These are phyloP conservation scores for Macrosteles quadrilineatus DNA, from an alignment of 1,140 invertebrate genomes.

Conservation along the genomic window DNA sequence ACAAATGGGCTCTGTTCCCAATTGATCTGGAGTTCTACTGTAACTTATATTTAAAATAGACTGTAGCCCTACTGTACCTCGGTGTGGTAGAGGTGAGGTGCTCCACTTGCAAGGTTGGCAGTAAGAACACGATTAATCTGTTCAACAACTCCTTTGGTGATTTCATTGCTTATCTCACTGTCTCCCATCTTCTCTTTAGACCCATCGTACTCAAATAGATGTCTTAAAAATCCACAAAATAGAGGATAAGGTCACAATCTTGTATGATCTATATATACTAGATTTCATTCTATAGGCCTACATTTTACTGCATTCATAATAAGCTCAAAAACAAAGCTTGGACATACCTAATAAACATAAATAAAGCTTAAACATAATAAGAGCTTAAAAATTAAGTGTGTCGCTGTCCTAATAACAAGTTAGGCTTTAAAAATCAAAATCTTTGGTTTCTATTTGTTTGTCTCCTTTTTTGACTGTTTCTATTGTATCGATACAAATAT, in stretches of 20 bases:
- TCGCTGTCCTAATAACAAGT: no score
- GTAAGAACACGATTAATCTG: constrained; percentile 69
- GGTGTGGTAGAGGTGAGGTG: constrained; percentile 62
- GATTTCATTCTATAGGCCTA: background rate
- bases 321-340: constrained; percentile 30
- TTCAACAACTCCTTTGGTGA: constrained; percentile 57
- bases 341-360: constrained; percentile 39
- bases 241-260: no score
- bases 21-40: constrained; percentile 4
- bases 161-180: constrained; percentile 50
- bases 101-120: constrained; percentile 57
- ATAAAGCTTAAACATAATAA: constrained; percentile 32
- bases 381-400: no score
- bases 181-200: constrained; percentile 42
- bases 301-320: background rate
- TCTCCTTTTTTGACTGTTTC: no score
- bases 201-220: background rate
- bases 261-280: no score
- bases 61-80: no score
- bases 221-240: no score
- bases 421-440: no score
- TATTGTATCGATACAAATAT: no score
- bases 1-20: constrained; percentile 19
- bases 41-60: no score
- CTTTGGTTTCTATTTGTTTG: no score